Base-by-base conservation (phyloP, 1,140 invertebrate genomes). In the Mycetomoellerius zeteki region DNA sequence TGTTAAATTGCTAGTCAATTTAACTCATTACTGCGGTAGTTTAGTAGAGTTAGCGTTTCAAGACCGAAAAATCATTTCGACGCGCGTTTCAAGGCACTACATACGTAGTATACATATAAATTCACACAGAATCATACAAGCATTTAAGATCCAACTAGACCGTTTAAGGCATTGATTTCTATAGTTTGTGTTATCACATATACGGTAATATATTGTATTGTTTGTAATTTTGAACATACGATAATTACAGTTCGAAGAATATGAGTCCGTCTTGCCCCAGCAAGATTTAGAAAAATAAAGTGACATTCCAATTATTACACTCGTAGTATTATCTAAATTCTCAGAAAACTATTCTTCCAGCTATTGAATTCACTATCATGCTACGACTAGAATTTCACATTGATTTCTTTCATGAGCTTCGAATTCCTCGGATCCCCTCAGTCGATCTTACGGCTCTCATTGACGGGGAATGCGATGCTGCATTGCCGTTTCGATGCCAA, bases 391-490 rank as follows among this genome's bases (percentile, higher is more conserved):
- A 75, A 85, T 87, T 85, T 80, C 67, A 33, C 80, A 50, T 78
- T 85, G 65, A 67, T 85, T 85, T 85, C 33, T 77, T 89, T 87
- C 64, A 65, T 81, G 67, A 82, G 50, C 52, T 30, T 3, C 71
- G 75, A 78, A 89, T 88, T 87, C 80, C 75, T 52, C 47, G 80
- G 21, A 82, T 62, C n/a, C 58, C 54, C 52, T 86, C 16, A 37
- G 82, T 47, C 19, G 73, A 65, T 77, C 56, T 65, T 24, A 37
- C 16, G 75, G 71, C 24, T 64, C 69, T 82, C 85, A 76, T 88
- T 54, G 86, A 47, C 64, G 56, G 64, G 86, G 67, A 89, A 89
- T 88, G 73, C 64, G 30, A 60, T 47, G 88, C 30, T 84, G 86
- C 80, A 85, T 87, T 33, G 71, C 56, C 84, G 60, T 27, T 84